Base-by-base conservation (phyloP, 1,140 invertebrate species). In the Sweltsa coloradensis region DNA sequence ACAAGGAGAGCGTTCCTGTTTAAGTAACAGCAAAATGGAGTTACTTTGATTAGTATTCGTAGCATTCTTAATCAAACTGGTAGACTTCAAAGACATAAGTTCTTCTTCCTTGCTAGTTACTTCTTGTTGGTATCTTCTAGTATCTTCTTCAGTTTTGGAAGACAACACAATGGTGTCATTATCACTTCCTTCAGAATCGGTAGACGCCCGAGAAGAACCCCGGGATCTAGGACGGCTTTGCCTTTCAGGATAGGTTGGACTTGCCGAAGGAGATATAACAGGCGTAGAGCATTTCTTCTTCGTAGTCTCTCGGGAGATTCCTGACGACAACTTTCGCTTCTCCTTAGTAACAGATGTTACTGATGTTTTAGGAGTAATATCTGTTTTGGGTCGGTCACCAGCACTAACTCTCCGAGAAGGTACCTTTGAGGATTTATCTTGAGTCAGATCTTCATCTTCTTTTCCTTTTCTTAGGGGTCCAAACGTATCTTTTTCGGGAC, bases 251-350 rank as follows among this genome's bases (percentile, higher is more conserved):
- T 11, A 39, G 9, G 56, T 50, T 19, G 56, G 56, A 44, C 56
- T 58, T 11, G 39, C 46, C 9, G 47, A 25, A 13, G 58, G 58
- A 13, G 56, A 58, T 26, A 49, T 49, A 34, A 53, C 56, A 19
- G 58, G 58, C 3, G 58, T 60, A 6, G 58, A 55, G n/a, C 47
- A 45, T 37, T 55, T 49, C 7, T 52, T 54, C 51, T 58, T 58
- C 3, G 51, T 51, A 9, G 55, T 47, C 13, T 43, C 46, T 51
- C 57, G 58, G 22, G 41, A 43, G 23, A 54, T 47, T 36, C 55
- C 55, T 7, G 58, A 54, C 6, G 58, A 58, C 19, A 58, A 53
- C 34, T 54, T 57, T 18, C 58, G 52, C 49, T 56, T 58, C 3
- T 45, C 39, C 45, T 55, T 57, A 7, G 25, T 46, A 23, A 36